These are phyloP conservation scores for Erinaceus europaeus DNA, from an alignment of 2,113 vertebrate genomes.

Conservation along the genomic window DNA sequence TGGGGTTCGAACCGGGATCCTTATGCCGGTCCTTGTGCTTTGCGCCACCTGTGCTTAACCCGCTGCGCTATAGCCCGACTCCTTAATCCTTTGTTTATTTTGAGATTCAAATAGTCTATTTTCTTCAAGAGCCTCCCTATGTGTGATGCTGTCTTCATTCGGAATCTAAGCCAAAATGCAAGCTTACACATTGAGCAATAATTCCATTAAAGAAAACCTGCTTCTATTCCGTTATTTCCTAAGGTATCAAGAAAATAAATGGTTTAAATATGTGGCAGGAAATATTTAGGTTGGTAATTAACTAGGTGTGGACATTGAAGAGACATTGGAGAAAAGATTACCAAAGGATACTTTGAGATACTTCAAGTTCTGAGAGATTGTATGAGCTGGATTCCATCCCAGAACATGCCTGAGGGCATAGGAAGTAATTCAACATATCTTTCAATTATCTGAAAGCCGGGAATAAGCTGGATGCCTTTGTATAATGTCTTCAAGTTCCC, in stretches of 20 bases:
- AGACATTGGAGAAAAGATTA: background rate
- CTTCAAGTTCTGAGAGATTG: background rate
- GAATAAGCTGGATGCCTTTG: background rate
- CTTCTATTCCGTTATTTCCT: background rate
- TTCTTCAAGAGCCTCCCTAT: background rate
- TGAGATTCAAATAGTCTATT: background rate
- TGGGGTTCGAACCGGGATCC: too few species aligned
- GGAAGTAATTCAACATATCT: background rate
- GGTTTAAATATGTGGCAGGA: conserved; percentile 22
- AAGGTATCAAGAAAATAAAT: conserved; percentile 19
- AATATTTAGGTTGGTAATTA: conserved; percentile 13
- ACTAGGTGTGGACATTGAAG: background rate
- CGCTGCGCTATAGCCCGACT: too few species aligned
- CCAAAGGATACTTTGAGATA: background rate
- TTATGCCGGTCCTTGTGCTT: too few species aligned
- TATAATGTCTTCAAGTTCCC: background rate
- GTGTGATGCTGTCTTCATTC: background rate
- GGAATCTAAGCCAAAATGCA: background rate
- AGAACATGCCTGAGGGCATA: background rate
- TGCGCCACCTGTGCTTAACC: too few species aligned
- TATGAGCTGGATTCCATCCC: background rate
- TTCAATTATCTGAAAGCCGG: background rate
- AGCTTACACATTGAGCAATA: background rate
- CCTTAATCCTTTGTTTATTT: too few species aligned
- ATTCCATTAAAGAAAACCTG: background rate